Evolutionary conservation across 2,113 vertebrate species (phyloP).

Genomic region (Taurulus bubalis): DNA sequence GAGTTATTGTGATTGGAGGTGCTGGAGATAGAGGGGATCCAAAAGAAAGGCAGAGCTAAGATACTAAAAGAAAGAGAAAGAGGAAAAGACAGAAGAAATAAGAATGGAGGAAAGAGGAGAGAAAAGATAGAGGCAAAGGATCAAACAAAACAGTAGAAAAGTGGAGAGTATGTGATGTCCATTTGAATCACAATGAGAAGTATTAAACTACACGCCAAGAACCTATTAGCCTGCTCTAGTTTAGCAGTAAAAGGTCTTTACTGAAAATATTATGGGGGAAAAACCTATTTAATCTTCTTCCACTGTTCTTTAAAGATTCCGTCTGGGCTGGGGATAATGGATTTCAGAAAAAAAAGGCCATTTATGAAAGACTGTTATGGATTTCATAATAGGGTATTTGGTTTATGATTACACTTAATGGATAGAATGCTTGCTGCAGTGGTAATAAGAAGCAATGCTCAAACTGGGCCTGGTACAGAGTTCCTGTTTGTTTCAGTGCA

Average conservation of each 20-base stretch:
- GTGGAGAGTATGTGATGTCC: neutral
- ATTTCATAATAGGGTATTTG: conserved; percentile 25
- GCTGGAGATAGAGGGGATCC: neutral
- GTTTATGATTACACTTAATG: conserved; percentile 31
- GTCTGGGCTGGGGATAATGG: conserved; percentile 23
- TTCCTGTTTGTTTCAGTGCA: too few relatives aligned
- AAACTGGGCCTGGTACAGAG: neutral
- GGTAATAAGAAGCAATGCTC: neutral
- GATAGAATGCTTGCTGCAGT: neutral
- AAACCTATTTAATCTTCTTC: neutral
- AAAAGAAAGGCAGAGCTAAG: neutral
- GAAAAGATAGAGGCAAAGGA: neutral
- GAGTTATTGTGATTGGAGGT: neutral
- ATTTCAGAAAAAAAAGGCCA: conserved; percentile 1
- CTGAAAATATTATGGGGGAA: neutral
- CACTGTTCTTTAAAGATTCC: conserved; percentile 20
- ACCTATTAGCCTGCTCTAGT: conserved; percentile 5
- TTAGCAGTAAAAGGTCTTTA: conserved; percentile 1
- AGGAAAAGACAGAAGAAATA: neutral
- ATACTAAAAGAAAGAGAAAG: too few relatives aligned
- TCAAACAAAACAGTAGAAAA: neutral
- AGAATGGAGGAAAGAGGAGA: neutral
- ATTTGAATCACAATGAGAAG: conserved; percentile 14
- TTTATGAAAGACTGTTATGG: conserved; percentile 4
- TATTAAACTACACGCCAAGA: neutral